Evolutionary conservation across 2,888 invertebrate species (phyloP), one percentile per base, ranked within the genome.

Genomic region (Eretmocerus hayati): DNA sequence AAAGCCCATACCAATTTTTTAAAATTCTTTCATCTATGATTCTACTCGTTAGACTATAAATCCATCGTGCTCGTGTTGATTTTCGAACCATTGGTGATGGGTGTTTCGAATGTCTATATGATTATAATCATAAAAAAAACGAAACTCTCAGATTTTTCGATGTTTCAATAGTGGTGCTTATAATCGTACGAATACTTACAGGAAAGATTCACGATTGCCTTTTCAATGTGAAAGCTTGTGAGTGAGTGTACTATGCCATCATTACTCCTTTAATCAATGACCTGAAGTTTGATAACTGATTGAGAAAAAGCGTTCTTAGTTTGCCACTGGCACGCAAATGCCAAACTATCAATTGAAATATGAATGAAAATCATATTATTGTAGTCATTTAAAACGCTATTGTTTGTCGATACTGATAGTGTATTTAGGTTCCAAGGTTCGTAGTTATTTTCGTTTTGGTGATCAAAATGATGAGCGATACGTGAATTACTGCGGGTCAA

Each of bases 401-500:
- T 36, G 53, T 50, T 58, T 58, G 53, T 58, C 59, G 56, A 58
- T 58, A 59, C 55, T 47, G 56, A 53, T 58, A 49, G 47, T 56
- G 54, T 54, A 55, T 47, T 60, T 56, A 56, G 58, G 59, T 60
- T 59, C 59, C 60, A 62, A 62, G 58, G 60, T 62, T 59, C 58
- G 58, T 58, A 49, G 57, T 55, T 52, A 54, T 54, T 45, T 15
- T 36, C 31, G 26, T n/a, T n/a, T n/a, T n/a, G n/a, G n/a, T n/a
- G n/a, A n/a, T n/a, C n/a, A n/a, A n/a, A n/a, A n/a, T n/a, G n/a
- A n/a, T n/a, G n/a, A n/a, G n/a, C n/a, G n/a, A n/a, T n/a, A n/a
- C n/a, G n/a, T n/a, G n/a, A n/a, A n/a, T n/a, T n/a, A n/a, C n/a
- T n/a, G n/a, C n/a, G n/a, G n/a, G n/a, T n/a, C n/a, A n/a, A n/a